Evolutionary conservation across 2,113 vertebrate genomes (phyloP).

Genomic region (Siniperca knerii): DNA sequence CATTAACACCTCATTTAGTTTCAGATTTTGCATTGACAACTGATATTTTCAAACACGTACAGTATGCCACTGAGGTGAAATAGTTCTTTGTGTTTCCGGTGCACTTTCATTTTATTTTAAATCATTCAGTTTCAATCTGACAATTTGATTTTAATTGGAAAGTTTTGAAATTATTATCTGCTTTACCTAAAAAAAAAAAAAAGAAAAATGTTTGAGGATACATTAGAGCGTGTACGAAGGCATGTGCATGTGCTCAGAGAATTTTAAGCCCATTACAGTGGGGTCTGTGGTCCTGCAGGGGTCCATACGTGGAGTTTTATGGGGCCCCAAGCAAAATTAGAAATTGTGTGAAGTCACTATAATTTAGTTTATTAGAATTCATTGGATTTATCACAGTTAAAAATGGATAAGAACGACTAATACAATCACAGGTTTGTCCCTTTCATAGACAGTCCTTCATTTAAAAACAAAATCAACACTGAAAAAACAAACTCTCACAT

Average conservation of each 20-base stretch:
- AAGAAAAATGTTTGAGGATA: constrained; percentile 1
- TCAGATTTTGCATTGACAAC: background rate
- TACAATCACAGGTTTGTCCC: background rate
- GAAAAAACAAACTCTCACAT: constrained; percentile 4
- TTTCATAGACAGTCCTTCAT: background rate
- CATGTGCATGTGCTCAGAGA: constrained; percentile 65
- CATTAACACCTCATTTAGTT: background rate
- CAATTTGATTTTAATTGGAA: constrained; percentile 4
- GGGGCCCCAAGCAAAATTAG: constrained; percentile 54
- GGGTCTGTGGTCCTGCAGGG: constrained; percentile 59
- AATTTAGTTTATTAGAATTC: constrained; percentile 19
- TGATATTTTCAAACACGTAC: background rate
- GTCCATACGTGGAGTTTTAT: constrained; percentile 59
- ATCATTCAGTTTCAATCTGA: background rate
- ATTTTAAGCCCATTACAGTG: constrained; percentile 70
- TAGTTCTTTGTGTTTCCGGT: background rate
- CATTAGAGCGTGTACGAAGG: constrained; percentile 45
- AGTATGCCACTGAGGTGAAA: background rate
- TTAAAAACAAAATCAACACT: constrained; percentile 23
- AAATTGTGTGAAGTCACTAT: constrained; percentile 28
- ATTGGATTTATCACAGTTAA: constrained; percentile 13
- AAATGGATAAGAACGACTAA: background rate
- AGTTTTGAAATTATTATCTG: constrained; percentile 17
- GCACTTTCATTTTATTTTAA: background rate
- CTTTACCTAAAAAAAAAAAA: constrained; percentile 2